Evolutionary conservation across 2,797 vertebrate genomes (phyloP), one percentile per base, ranked within the genome.

Genomic region (Darevskia nairensis): DNA sequence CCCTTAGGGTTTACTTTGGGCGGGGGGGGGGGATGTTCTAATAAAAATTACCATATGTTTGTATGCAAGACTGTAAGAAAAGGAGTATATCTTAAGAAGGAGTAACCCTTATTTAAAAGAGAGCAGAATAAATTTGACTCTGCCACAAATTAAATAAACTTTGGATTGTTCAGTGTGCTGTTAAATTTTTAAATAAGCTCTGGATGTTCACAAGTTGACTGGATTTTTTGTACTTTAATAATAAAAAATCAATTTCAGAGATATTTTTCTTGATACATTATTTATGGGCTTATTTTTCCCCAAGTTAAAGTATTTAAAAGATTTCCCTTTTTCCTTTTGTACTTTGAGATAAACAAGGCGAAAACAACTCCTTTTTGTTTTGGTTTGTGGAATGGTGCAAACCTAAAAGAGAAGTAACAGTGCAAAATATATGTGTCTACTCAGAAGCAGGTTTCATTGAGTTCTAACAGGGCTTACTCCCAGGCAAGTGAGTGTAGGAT

Each of bases 211-310:
- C 8, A 90, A 61, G 8, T 74, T 10, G 72, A 82, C 21, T 19
- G 9, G 80, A 15, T 1, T 61, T 88, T 91, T 85, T 59, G 0
- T 78, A 77, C 81, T 91, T 90, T 86, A 0, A 89, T 88, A 91
- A 93, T 90, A 90, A 96, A 92, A 61, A 89, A 64, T 61, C 0
- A 76, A 80, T 89, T 89, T 85, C 41, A 76, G 32, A 64, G 76
- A 80, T 85, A 75, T 25, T 85, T 87, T 80, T 29, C 76, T 80
- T 85, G 29, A 46, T 89, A 11, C 8, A 69, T 86, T 89, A 81
- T 84, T 91, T 90, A 71, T 21, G 32, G 35, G 84, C 4, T n/a
- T n/a, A n/a, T n/a, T n/a, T n/a, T n/a, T n/a, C n/a, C n/a, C n/a
- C n/a, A 61, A 25, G 29, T 21, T 87, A 88, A 87, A 1, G 1